Base-by-base conservation (phyloP, 2,797 vertebrate species). In the Bryconaethiops microstoma region DNA sequence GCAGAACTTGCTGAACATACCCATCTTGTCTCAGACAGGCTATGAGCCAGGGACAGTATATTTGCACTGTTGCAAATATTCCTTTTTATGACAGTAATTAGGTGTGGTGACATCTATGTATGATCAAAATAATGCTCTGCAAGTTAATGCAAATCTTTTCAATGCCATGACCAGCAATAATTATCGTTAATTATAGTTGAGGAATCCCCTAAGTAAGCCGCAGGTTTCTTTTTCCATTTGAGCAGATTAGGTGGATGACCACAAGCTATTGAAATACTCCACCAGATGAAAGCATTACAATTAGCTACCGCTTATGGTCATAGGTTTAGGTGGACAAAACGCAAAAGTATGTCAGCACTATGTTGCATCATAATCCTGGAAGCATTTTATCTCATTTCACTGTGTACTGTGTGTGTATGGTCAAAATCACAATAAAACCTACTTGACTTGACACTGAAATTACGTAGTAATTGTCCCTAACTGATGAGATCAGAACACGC, bases 1-100 rank as follows among this genome's bases (percentile, higher is more conserved):
- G 60, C 54, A 45, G 29, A 25, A 62, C 42, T 50, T 35, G 23
- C 42, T 17, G 40, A 69, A 52, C 40, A 75, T 69, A 54, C 23
- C 74, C 48, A 0, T 54, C 55, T 45, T 60, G 55, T 74, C 39
- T 74, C 52, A 9, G 52, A 76, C 75, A 25, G 67, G 14, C 65
- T 76, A 9, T 68, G n/a, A 35, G 29, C 55, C 70, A 55, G 17
- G 69, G 13, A 54, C 35, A 25, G 69, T 5, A 4, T 21, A 35
- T 54, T 9, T 35, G 69, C 25, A 2, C 23, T 10, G 48, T 25
- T 16, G 42, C n/a, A n/a, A n/a, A n/a, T 25, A 25, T 54, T 54
- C 48, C 69, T 55, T 54, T 72, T 54, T 35, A 23, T 40, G 54
- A 57, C 6, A 7, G 19, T 35, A 71, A 54, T 72, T 8, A 55